Evolutionary conservation across 1,140 invertebrate species (phyloP).

Genomic region (Dendrolimus kikuchii): DNA sequence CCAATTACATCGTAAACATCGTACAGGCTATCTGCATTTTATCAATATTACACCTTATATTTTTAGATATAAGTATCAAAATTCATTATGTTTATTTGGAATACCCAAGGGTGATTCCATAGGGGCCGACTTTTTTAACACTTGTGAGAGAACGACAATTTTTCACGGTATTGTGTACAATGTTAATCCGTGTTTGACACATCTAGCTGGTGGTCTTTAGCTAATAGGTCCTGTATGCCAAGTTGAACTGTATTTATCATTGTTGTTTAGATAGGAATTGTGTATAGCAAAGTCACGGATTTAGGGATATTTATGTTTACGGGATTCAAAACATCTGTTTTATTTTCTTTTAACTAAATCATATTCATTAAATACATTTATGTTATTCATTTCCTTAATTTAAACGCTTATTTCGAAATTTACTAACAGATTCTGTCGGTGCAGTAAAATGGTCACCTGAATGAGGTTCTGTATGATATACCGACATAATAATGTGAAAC

Average conservation of each 20-base stretch:
- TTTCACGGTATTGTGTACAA: conserved; percentile 56
- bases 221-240: conserved; percentile 46
- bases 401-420: too few species aligned
- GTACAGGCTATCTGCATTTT: conserved; percentile 4
- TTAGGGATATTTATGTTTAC: too few species aligned
- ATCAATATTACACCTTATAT: conserved; percentile 9
- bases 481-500: too few species aligned
- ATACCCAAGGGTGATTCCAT: conserved; percentile 24
- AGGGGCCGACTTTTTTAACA: conserved; percentile 35
- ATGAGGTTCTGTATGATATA: too few species aligned
- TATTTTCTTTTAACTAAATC: too few species aligned
- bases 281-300: conserved; percentile 1
- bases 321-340: too few species aligned
- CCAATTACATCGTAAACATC: conserved; percentile 60
- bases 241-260: conserved; percentile 31
- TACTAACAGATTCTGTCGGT: too few species aligned
- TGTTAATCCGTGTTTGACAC: conserved; percentile 65
- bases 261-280: conserved; percentile 14
- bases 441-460: too few species aligned
- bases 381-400: too few species aligned
- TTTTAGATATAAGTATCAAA: conserved; percentile 13
- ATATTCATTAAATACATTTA: too few species aligned
- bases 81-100: conserved; percentile 6
- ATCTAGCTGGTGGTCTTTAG: conserved; percentile 38
- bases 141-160: conserved; percentile 49